Evolutionary conservation across 2,113 vertebrate genomes (phyloP), one percentile per base, ranked within the genome.

Genomic region (Esox niger): DNA sequence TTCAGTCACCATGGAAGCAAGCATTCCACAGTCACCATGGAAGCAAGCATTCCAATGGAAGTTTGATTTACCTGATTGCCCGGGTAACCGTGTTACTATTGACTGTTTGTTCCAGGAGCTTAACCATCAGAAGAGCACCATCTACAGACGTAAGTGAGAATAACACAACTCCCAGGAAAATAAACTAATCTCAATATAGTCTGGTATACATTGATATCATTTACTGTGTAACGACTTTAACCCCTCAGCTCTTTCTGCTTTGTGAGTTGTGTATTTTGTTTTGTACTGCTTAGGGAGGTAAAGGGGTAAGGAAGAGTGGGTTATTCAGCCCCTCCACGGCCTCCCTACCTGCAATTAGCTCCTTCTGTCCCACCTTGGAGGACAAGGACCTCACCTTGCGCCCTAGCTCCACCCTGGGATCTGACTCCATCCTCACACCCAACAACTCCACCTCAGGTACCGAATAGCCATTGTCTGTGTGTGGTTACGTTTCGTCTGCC

Each of bases 331-430:
- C 85, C 0, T 77, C 82, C 2, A 88, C 86, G 0, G 84, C 90
- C 17, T 91, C 89, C 3, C 76, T 91, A 64, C 89, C 91, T 2
- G 83, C 87, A 29, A 82, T 87, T 71, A 82, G 86, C 68, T 84
- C 68, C 23, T 57, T 85, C 10, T 31, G 69, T 17, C 60, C 78
- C 29, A 59, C 17, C 73, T 26, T 77, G 7, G 83, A 86, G n/a
- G 83, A 81, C 64, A 64, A 46, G 32, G 82, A 90, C 43, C 77
- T 58, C 52, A 82, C 84, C 0, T 54, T 66, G 47, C 76, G 86
- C 20, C 85, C 89, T 1, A 88, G 79, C 75, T 78, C 81, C n/a
- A 89, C 87, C 0, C 75, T 91, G 6, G 82, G 84, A 11, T 84
- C 89, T 0, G 84, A 84, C 33, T 3, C 79, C 0, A 64, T 76